phyloP scores from a whole-genome alignment of 2,113 vertebrate genomes.

The Hippocampus abdominalis region DNA sequence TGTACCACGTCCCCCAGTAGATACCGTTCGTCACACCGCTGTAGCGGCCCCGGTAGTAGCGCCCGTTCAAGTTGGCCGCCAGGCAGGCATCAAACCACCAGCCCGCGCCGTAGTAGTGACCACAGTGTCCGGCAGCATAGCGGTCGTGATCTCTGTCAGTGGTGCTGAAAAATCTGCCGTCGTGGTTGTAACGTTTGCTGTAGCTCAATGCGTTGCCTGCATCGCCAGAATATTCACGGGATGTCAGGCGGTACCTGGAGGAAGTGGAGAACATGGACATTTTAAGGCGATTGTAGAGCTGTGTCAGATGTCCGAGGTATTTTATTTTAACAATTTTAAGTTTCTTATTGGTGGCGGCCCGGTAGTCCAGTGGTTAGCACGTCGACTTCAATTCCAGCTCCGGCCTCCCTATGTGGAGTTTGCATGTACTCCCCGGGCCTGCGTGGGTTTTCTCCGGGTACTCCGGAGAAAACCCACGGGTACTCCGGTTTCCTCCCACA shows the following conservation, averaged over 20 bases:
- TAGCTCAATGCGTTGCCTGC: constrained; percentile 79
- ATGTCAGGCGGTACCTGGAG: constrained; percentile 72
- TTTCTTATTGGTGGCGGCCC: neutral
- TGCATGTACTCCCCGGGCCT: too few relatives aligned
- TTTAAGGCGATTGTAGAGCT: neutral
- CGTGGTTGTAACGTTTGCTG: constrained; percentile 78
- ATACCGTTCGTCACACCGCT: constrained; percentile 76
- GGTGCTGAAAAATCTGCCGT: constrained; percentile 76
- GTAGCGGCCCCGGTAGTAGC: constrained; percentile 73
- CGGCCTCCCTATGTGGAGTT: too few relatives aligned
- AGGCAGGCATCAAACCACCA: constrained; percentile 82
- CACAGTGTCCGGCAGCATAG: constrained; percentile 74
- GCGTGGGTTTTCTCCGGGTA: too few relatives aligned
- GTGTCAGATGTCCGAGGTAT: neutral
- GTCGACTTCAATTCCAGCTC: too few relatives aligned
- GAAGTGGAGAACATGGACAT: constrained; percentile 1
- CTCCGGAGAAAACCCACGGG: too few relatives aligned
- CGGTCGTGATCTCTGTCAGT: constrained; percentile 75
- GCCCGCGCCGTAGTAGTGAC: constrained; percentile 75
- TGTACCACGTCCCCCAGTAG: constrained; percentile 82
- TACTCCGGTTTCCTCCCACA: too few relatives aligned
- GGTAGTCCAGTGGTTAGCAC: too few relatives aligned
- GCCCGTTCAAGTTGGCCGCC: constrained; percentile 78
- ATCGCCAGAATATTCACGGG: constrained; percentile 72
- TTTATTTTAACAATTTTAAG: neutral